phyloP scores from a whole-genome alignment of 1,140 invertebrate genomes.

The Eriocheir sinensis region DNA sequence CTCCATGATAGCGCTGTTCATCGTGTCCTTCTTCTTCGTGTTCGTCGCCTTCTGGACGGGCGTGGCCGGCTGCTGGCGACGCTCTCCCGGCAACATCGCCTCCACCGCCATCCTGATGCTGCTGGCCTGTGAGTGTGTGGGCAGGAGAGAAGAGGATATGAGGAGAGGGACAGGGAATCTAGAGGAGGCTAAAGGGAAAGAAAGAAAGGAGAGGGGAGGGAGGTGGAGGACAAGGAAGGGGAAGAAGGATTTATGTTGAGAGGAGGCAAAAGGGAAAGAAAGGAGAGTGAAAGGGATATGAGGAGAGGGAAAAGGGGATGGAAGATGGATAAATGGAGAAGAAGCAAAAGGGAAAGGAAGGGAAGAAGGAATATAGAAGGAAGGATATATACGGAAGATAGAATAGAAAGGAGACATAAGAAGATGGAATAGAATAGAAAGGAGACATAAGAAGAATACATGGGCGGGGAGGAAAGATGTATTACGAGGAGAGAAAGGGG shows the following conservation, averaged over 20 bases:
- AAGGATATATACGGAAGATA: neutral
- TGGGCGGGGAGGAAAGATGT: too few species aligned
- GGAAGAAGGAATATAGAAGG: neutral
- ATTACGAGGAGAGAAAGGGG: too few species aligned
- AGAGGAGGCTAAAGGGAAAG: neutral
- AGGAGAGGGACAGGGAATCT: too few species aligned
- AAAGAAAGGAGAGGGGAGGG: too few species aligned
- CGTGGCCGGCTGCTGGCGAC: slow-evolving; percentile 94
- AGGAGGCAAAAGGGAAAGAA: neutral
- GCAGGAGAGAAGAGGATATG: too few species aligned
- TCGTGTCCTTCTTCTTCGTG: slow-evolving; percentile 93
- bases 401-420: neutral
- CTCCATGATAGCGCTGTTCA: slow-evolving; percentile 95
- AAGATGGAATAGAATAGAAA: neutral
- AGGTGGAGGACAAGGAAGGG: neutral
- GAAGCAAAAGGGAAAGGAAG: neutral
- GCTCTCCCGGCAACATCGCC: slow-evolving; percentile 95
- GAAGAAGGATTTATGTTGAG: neutral
- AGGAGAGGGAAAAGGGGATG: neutral
- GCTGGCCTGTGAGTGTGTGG: slow-evolving; percentile 89
- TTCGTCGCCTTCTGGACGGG: slow-evolving; percentile 97
- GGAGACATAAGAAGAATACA: too few species aligned
- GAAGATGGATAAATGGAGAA: neutral
- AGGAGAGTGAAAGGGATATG: neutral
- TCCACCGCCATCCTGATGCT: slow-evolving; percentile 96